A percentile compares a stretch with the other conserved stretches of the same genome.
Evolutionary conservation across 2,888 invertebrate genomes (phyloP).

Genomic region (Xiphydria camelus): DNA sequence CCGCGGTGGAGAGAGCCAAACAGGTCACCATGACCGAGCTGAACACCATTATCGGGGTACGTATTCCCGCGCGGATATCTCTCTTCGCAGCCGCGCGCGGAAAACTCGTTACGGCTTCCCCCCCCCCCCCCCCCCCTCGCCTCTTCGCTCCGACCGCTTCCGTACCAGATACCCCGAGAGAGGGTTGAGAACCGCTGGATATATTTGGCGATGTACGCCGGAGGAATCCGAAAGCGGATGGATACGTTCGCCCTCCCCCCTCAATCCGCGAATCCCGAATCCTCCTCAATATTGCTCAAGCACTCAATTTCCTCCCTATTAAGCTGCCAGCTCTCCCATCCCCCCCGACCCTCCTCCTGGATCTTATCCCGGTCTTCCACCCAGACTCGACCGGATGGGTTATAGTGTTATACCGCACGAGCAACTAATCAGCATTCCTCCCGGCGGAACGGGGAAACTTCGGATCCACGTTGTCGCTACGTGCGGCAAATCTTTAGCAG

Average conservation of each 20-base stretch:
- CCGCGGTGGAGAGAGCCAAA: conserved; percentile 91
- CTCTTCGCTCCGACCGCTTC: too few relatives aligned
- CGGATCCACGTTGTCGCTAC: conserved; percentile 50
- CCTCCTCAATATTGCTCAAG: conserved; percentile 58
- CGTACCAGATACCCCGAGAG: too few relatives aligned
- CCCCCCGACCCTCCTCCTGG: conserved; percentile 23
- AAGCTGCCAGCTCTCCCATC: conserved; percentile 45
- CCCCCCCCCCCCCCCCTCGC: too few relatives aligned
- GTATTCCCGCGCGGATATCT: too few relatives aligned
- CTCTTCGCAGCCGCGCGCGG: too few relatives aligned
- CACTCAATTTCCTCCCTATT: conserved; percentile 59
- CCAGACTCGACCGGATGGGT: conserved; percentile 41
- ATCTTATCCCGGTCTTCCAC: conserved; percentile 43
- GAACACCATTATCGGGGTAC: conserved; percentile 92
- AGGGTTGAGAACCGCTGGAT: conserved; percentile 8
- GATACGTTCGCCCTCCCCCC: conserved; percentile 35
- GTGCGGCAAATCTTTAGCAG: conserved; percentile 55
- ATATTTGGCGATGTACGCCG: conserved; percentile 50
- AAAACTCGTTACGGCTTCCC: too few relatives aligned
- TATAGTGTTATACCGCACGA: conserved; percentile 38
- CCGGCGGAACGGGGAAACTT: conserved; percentile 33
- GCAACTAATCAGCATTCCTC: conserved; percentile 57
- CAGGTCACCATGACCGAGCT: conserved; percentile 95
- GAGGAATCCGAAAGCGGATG: conserved; percentile 53
- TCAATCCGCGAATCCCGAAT: conserved; percentile 51